Base-by-base conservation (phyloP, 2,797 vertebrate species). In the Typhlichthys subterraneus region DNA sequence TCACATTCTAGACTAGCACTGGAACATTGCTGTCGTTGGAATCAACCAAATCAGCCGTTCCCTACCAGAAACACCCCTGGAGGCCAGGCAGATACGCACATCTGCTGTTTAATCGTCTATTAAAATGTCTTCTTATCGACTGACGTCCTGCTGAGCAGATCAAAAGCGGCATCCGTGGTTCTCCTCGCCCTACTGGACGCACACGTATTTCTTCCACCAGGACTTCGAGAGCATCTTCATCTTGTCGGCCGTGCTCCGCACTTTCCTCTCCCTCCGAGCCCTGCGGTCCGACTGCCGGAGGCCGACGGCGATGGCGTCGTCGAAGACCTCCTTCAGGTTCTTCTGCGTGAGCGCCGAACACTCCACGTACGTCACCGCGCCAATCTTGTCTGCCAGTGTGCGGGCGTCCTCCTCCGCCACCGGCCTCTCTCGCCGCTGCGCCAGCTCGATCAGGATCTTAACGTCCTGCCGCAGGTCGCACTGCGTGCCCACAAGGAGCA, bases 261-360 rank as follows among this genome's bases (percentile, higher is more conserved):
- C 93, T 67, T 92, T 93, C 61, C 91, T 84, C 75, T 94, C 93
- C 63, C 90, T 73, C 31, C 91, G 84, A 1, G 66, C 85, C 7
- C 91, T 85, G 10, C 87, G 72, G 53, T 93, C 94, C 0, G 87
- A 87, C n/a, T 92, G 88, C 19, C 88, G 85, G 59, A 95, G 81
- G 19, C 93, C 94, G 0, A 89, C 91, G 0, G 91, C 77, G 54
- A 95, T 95, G 78, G 94, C 94, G 0, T 86, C 91, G 6, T 95
- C 94, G 2, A 95, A 95, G 73, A 95, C 94, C 75, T 95, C 94
- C 85, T 95, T 95, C 49, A 95, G 91, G 75, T 95, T 95, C 88
- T 95, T 94, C 65, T 95, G 94, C 0, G 94, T 95, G 55, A 95
- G 91, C 0, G 94, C 92, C 0, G 94, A 95, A 76, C 94, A 95